phyloP scores from a whole-genome alignment of 2,113 vertebrate genomes.

The Leptosomus discolor region DNA sequence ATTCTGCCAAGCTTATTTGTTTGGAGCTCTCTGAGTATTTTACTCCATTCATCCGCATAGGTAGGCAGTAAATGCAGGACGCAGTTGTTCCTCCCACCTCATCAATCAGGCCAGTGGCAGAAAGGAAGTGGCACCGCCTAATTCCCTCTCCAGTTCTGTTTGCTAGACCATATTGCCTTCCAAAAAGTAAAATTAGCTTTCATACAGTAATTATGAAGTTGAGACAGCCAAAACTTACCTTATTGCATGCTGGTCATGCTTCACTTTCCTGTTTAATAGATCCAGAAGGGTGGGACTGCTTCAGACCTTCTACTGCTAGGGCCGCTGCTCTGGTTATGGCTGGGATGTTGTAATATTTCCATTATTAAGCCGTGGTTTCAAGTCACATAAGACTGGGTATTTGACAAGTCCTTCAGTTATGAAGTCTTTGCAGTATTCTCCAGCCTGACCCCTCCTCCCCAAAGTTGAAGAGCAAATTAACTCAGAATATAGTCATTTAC shows the following conservation, averaged over 20 bases:
- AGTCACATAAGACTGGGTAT: background rate
- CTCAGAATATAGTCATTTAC: background rate
- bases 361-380: background rate
- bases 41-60: accelerated
- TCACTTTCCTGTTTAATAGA: background rate
- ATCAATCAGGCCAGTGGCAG: background rate
- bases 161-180: background rate
- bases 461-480: background rate
- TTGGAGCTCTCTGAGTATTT: background rate
- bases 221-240: background rate
- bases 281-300: background rate
- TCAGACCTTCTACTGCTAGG: background rate
- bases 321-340: background rate
- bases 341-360: background rate
- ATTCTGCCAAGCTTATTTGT: background rate
- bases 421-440: background rate
- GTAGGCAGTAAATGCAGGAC: background rate
- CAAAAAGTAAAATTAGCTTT: background rate
- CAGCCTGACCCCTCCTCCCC: background rate
- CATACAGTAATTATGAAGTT: background rate
- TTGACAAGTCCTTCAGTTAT: background rate
- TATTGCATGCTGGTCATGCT: background rate
- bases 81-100: background rate
- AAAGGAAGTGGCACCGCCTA: background rate
- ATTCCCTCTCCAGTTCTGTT: background rate